Evolutionary conservation across 2,797 vertebrate species (phyloP), one percentile per base, ranked within the genome.

Genomic region (Streptopelia turtur): DNA sequence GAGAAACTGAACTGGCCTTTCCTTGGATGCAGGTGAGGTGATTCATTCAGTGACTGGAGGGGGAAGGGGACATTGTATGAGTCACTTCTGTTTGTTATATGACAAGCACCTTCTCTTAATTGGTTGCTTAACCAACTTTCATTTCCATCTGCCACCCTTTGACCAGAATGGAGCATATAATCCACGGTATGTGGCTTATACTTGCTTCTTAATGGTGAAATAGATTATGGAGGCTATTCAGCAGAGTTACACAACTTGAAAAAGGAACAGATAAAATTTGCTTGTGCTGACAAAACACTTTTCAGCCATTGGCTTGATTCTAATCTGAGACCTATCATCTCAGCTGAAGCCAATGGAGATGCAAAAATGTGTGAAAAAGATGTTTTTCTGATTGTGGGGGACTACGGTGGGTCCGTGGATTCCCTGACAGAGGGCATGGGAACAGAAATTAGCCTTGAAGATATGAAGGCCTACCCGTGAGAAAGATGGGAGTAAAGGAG

Each of bases 51-150:
- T 0, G 5, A 59, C 49, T 79, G 55, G 70, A 87, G 71, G 43
- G 37, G 60, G 37, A 95, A 90, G n/a, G 50, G 78, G 47, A 90
- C 33, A 33, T 6, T 87, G 75, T 21, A 55, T 95, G 63, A 95
- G 64, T 94, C 81, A 92, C 31, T 87, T 89, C 59, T 77, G 63
- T 72, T 91, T 94, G 35, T 68, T 94, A 11, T 69, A 52, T 59
- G 70, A 94, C 77, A 80, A 79, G n/a, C 41, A 93, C 43, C n/a
- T 93, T 92, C 63, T 91, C 59, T 37, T 87, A 70, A 87, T 7
- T 83, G 49, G 61, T 90, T 90, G 74, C 17, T 87, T 71, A 71
- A 85, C 37, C 78, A 80, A 5, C 53, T 91, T 90, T 57, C 30
- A 60, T 74, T 84, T 96, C 60, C 43, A 92, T 68, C 80, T 90